Base-by-base conservation (phyloP, 2,797 vertebrate species). In the Harpagifer antarcticus region DNA sequence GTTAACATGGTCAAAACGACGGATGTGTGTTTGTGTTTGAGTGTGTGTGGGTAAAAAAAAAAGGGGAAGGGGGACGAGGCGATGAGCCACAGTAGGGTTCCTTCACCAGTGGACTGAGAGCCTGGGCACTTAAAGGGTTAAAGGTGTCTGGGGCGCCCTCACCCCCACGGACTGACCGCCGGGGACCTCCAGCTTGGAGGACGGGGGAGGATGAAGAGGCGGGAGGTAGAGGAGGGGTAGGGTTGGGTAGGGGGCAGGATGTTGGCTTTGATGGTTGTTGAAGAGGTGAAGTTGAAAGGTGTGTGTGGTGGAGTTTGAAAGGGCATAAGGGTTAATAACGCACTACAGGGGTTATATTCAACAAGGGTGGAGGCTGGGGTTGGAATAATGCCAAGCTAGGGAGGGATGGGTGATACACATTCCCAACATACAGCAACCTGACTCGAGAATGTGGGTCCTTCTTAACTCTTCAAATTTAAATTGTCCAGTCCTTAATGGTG, bases 71-170 rank as follows among this genome's bases (percentile, higher is more conserved):
- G 60, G 49, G 76, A 23, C 3, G 62, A 71, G 71, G 52, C 42
- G 70, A 63, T 69, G 81, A 75, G 64, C 74, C 66, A 43, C 23
- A 72, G 58, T 55, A 69, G 68, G 19, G 74, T 74, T 86, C 78
- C 78, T 74, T 91, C 87, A 73, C 62, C 75, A 76, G 72, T n/a
- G 42, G 83, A 83, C 66, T 61, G 70, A 83, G 60, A 83, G 85
- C 89, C 94, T 93, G 93, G 93, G 90, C 93, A 93, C 84, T 94
- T 93, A 93, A 94, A 94, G 90, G 93, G 92, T 93, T 94, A 94
- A 89, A 93, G 93, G 92, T 94, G 91, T 92, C 94, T 94, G 91
- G 89, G 91, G 90, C 37, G 86, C 89, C 89, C 90, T 92, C 92
- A 93, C 91, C 92, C 91, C 64, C 91, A 94, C 88, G 74, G 77